Conservation (phyloP, 2,797 vertebrate genomes). For the Amniataba percoides region DNA sequence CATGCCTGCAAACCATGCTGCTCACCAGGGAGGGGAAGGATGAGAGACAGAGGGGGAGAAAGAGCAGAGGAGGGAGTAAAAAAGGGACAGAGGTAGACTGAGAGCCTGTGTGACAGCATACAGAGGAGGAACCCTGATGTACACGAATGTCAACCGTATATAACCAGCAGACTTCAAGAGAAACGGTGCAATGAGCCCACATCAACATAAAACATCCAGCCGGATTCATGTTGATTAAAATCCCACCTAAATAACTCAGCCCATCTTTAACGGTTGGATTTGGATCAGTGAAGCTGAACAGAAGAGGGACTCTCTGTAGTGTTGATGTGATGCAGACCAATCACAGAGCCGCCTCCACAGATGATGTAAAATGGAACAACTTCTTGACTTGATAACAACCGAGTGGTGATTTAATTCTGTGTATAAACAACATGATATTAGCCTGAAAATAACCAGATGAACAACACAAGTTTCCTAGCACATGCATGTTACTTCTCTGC, state of each 20-base stretch:
- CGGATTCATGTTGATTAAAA: background rate
- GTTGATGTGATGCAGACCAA: constrained; percentile 5
- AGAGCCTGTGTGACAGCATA: constrained; percentile 1
- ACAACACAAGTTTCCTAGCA: too few species aligned
- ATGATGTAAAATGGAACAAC: background rate
- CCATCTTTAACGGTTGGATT: background rate
- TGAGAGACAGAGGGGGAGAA: constrained; percentile 29
- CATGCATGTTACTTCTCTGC: too few species aligned
- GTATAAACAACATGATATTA: background rate
- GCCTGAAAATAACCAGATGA: background rate
- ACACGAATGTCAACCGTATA: background rate
- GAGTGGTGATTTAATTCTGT: background rate
- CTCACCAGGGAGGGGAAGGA: constrained; percentile 48
- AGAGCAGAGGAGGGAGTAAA: background rate
- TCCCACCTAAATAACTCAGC: background rate
- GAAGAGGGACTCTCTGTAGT: constrained; percentile 6
- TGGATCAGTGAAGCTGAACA: background rate
- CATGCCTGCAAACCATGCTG: constrained; percentile 62
- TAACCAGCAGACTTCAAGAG: background rate
- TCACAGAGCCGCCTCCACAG: background rate
- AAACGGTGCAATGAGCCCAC: background rate
- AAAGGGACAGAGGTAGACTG: constrained; percentile 27
- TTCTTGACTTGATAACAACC: too few species aligned
- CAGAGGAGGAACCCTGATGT: constrained; percentile 2
- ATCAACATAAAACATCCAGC: background rate